Base-by-base conservation (phyloP, 2,888 invertebrate genomes). In the Xylocampa areola region DNA sequence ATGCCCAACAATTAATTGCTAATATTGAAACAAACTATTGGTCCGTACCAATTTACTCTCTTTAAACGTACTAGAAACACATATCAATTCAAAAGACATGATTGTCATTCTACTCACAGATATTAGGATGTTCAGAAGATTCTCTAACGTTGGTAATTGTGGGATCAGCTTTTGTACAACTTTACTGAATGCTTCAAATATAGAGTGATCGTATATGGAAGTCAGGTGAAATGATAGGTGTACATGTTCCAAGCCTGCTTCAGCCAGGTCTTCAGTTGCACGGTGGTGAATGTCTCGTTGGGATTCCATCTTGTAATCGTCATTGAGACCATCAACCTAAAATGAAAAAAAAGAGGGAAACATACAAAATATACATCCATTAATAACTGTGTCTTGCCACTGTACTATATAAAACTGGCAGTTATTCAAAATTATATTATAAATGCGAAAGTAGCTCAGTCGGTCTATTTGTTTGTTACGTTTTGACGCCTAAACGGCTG, bases 111-210 rank as follows among this genome's bases (percentile, higher is more conserved):
- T 66, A 94, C 96, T 96, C 94, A 99, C 99, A 74, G 98, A 98
- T 93, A 99, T 99, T 76, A 99, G 96, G 86, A 99, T 98, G 89
- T 99, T 99, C 64, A 99, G 95, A 71, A 99, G 95, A 92, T 99
- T 98, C 94, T 99, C 99, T 85, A 99, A 94, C 1, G 98, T 98
- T 25, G 99, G 98, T 79, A 99, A 94, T 89, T 99, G 99, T 29
- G 98, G 98, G 83, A 99, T 99, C 65, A 99, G 94, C 89, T 99
- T 99, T 89, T 99, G 99, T 45, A 99, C 99, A 63, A 99, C 99
- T 96, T 99, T 99, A 79, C 99, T 99, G 93, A 99, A 99, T 8
- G 99, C 99, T 94, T 99, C 99, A 94, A 99, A 99, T 91, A 99
- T 99, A 70, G 99, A 99, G 92, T 99, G 99, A 91, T 99, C 99